A percentile compares a stretch with the other conserved stretches of the same genome.
Conservation (phyloP, 2,113 vertebrate species). For the Callopanchax toddi region DNA sequence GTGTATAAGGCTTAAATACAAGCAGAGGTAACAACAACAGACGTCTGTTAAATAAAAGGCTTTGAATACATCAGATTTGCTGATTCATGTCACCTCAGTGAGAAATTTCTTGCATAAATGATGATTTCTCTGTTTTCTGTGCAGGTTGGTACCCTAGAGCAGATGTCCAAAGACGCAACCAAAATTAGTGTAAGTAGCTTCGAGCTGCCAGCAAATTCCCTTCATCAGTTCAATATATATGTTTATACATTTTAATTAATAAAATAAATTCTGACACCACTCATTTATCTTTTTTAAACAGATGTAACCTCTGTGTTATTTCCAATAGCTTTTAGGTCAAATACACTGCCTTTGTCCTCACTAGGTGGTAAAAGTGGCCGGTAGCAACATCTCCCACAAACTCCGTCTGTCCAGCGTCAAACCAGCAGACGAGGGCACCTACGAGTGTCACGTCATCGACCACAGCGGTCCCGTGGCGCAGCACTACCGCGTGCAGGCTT, state of each 20-base stretch:
- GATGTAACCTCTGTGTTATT: background rate
- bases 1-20: conserved; percentile 8
- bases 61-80: conserved; percentile 14
- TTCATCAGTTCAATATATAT: background rate
- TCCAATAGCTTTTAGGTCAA: background rate
- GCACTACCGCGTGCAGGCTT: conserved; percentile 89
- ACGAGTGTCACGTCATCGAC: conserved; percentile 94
- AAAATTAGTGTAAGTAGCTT: conserved; percentile 93
- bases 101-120: background rate
- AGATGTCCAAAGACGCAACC: conserved; percentile 86
- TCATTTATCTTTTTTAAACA: too few relatives aligned
- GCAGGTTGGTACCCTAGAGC: conserved; percentile 87
- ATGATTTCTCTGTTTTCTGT: conserved; percentile 34
- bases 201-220: conserved; percentile 1
- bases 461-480: conserved; percentile 86
- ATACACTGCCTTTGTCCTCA: conserved; percentile 1
- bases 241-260: too few relatives aligned
- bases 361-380: conserved; percentile 95
- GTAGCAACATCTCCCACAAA: conserved; percentile 98
- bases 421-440: conserved; percentile 90
- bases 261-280: too few relatives aligned
- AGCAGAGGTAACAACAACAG: background rate
- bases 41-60: conserved; percentile 4
- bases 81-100: conserved; percentile 1
- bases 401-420: conserved; percentile 92